These are phyloP conservation scores for Geopemphigus sp. DNA, from an alignment of 1,140 invertebrate genomes.

Conservation along the genomic window DNA sequence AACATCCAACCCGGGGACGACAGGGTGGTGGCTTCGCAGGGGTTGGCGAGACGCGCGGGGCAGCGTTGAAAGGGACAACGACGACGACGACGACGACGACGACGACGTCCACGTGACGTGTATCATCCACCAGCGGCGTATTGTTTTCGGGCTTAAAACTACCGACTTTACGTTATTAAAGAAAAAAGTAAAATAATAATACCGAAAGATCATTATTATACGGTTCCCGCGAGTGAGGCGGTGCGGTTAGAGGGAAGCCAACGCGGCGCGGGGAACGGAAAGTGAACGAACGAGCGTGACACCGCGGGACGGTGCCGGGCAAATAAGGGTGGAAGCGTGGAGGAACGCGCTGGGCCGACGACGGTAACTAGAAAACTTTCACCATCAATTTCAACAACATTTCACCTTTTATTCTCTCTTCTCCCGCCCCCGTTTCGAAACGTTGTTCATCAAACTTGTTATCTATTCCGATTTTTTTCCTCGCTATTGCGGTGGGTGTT, in stretches of 20 bases:
- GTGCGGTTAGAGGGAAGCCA: too few relatives aligned
- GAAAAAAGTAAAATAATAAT: neutral
- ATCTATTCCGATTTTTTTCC: conserved; percentile 1
- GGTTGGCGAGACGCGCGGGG: too few relatives aligned
- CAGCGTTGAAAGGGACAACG: too few relatives aligned
- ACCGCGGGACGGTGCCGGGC: too few relatives aligned
- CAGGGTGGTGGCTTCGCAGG: too few relatives aligned
- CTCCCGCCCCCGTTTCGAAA: neutral
- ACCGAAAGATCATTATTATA: neutral
- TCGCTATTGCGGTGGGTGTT: too few relatives aligned
- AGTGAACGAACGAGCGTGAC: too few relatives aligned
- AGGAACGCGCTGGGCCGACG: neutral
- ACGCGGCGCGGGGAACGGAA: neutral
- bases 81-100: too few relatives aligned
- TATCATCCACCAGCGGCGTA: too few relatives aligned
- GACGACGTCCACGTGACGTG: neutral
- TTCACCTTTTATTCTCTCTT: neutral
- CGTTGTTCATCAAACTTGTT: conserved; percentile 22
- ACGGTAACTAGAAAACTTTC: conserved; percentile 40
- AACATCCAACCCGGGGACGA: too few relatives aligned
- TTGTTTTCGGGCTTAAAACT: neutral
- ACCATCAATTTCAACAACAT: conserved; percentile 33
- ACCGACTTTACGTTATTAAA: neutral
- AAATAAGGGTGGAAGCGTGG: too few relatives aligned
- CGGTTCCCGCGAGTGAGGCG: too few relatives aligned